Evolutionary conservation across 2,888 invertebrate genomes (phyloP).

Genomic region (Helleia helle): DNA sequence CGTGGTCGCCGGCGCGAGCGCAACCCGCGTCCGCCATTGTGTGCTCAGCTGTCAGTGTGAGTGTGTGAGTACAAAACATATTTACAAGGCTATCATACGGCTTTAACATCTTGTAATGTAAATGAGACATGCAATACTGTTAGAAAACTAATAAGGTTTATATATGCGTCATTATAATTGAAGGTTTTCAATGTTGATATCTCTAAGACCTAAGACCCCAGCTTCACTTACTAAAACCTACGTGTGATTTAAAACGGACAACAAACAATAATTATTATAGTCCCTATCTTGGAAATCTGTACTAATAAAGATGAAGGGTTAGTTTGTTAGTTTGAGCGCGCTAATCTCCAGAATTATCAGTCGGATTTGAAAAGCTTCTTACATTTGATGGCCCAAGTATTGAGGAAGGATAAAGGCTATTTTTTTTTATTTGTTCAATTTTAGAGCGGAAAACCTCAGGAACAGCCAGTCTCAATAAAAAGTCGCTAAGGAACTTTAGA

Average conservation of each 20-base stretch:
- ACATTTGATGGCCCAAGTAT: background rate
- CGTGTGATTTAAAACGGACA: too few relatives aligned
- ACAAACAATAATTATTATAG: too few relatives aligned
- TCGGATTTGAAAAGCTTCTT: background rate
- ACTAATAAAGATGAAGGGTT: too few relatives aligned
- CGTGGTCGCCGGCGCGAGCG: conserved; percentile 4
- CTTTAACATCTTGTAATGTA: too few relatives aligned
- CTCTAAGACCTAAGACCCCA: background rate
- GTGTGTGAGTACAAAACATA: background rate
- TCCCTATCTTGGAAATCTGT: too few relatives aligned
- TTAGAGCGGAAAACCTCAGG: background rate
- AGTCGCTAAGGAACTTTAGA: background rate
- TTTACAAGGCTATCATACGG: background rate
- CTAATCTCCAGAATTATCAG: background rate
- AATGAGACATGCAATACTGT: background rate
- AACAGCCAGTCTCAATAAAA: background rate
- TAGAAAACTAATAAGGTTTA: background rate
- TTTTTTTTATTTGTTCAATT: background rate
- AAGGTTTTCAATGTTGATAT: background rate
- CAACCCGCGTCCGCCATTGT: conserved; percentile 2
- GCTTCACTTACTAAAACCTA: background rate
- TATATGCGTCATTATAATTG: background rate
- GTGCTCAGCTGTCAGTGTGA: background rate
- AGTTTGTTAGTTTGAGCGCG: background rate
- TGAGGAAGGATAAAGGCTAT: background rate